Conservation (phyloP, 2,113 vertebrate species). For the Podarcis cretensis region DNA sequence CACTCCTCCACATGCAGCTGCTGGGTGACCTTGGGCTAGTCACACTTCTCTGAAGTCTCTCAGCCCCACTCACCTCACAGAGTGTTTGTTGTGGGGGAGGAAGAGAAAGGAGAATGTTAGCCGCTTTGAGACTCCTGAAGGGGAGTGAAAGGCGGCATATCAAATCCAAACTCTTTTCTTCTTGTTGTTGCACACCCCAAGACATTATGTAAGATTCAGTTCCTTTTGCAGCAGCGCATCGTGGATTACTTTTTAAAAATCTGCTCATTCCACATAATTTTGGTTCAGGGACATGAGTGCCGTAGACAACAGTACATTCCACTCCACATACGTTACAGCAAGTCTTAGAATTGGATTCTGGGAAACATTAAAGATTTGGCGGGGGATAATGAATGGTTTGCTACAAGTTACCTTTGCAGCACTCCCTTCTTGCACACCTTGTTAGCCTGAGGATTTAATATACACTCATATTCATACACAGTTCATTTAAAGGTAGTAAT, state of each 20-base stretch:
- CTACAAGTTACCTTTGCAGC: conserved; percentile 13
- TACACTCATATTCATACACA: conserved; percentile 50
- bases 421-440: conserved; percentile 11
- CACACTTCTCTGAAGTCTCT: no score
- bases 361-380: neutral
- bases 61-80: no score
- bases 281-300: neutral
- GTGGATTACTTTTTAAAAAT: no score
- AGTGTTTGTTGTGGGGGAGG: no score
- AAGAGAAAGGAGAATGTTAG: no score
- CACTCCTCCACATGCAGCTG: no score
- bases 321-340: neutral
- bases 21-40: no score
- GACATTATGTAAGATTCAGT: neutral
- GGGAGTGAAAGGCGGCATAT: no score
- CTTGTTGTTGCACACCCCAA: neutral
- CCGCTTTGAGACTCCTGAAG: no score
- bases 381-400: neutral
- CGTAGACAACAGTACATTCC: neutral
- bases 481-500: conserved; percentile 1
- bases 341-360: neutral
- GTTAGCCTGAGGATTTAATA: conserved; percentile 9
- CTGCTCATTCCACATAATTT: no score
- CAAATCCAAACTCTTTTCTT: no score
- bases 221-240: no score